Conservation (phyloP, 2,113 vertebrate species). For the Benitochromis conjunctus region DNA sequence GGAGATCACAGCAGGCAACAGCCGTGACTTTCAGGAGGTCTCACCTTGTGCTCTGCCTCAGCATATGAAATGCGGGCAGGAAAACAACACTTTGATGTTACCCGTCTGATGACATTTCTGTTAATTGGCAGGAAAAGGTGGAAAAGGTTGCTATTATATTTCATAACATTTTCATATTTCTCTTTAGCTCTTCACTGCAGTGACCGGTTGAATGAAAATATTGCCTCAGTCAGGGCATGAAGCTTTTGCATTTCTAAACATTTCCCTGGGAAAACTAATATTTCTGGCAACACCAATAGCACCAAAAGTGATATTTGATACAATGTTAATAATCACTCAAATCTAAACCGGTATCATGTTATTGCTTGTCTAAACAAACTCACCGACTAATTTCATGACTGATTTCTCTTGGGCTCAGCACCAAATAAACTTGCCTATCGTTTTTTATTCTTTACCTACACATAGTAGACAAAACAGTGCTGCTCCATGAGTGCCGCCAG, state of each 20-base stretch:
- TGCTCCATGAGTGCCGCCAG: not conserved
- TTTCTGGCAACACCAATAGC: not conserved
- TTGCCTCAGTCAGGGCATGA: rapidly evolving
- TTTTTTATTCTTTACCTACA: not conserved
- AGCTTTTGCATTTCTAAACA: not conserved
- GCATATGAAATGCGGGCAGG: not conserved
- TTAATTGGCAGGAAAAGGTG: not conserved
- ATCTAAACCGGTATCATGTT: not conserved
- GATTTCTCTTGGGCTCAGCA: not conserved
- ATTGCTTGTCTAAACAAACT: not conserved
- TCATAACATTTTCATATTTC: not conserved
- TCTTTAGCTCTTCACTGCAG: not conserved
- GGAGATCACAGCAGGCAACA: slow-evolving; percentile 36
- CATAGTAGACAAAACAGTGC: not conserved
- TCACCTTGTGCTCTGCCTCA: slow-evolving; percentile 10
- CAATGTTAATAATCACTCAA: not conserved
- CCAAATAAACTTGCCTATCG: not conserved
- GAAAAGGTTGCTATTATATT: not conserved
- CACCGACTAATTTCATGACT: not conserved
- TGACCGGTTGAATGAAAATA: not conserved
- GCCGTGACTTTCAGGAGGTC: slow-evolving; percentile 36
- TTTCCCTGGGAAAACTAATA: not conserved
- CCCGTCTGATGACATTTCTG: not conserved
- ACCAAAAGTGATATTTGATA: not conserved
- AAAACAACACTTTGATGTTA: not conserved